A percentile compares a stretch with the other conserved stretches of the same genome.
These are phyloP conservation scores for Bilobella aurantiaca DNA, from an alignment of 1,140 invertebrate species.

Conservation along the genomic window DNA sequence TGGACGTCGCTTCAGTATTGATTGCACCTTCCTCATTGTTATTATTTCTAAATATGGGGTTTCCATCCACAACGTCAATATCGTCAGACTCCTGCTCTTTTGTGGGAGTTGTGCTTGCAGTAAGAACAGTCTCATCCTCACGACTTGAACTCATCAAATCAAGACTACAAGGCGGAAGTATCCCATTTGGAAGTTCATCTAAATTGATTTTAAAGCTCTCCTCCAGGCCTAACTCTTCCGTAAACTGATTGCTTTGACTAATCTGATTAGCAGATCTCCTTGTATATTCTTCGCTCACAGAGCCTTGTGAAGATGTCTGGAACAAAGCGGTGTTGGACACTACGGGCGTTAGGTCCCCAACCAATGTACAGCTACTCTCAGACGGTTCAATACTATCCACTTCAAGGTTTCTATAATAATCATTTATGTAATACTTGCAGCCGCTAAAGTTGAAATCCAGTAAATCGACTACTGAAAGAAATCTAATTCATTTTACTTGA, in stretches of 20 bases:
- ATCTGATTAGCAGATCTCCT: not conserved
- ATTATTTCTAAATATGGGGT: not conserved
- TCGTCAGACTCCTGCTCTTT: not conserved
- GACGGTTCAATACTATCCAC: conserved; percentile 23
- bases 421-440: not conserved
- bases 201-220: not conserved
- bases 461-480: too few relatives aligned
- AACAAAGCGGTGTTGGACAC: conserved; percentile 9
- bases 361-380: conserved; percentile 30
- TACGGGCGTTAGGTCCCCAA: conserved; percentile 24
- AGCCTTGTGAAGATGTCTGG: not conserved
- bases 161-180: not conserved
- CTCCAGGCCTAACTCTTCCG: conserved; percentile 3
- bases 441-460: conserved; percentile 10
- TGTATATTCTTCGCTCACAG: too few relatives aligned
- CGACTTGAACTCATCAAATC: not conserved
- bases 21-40: not conserved
- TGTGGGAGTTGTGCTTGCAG: conserved; percentile 5
- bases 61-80: conserved; percentile 1
- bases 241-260: not conserved
- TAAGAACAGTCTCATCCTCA: not conserved
- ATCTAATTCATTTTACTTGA: not conserved
- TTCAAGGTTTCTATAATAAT: conserved; percentile 9
- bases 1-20: not conserved
- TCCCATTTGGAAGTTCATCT: not conserved